Base-by-base conservation (phyloP, 2,797 vertebrate genomes). In the Acridotheres tristis region DNA sequence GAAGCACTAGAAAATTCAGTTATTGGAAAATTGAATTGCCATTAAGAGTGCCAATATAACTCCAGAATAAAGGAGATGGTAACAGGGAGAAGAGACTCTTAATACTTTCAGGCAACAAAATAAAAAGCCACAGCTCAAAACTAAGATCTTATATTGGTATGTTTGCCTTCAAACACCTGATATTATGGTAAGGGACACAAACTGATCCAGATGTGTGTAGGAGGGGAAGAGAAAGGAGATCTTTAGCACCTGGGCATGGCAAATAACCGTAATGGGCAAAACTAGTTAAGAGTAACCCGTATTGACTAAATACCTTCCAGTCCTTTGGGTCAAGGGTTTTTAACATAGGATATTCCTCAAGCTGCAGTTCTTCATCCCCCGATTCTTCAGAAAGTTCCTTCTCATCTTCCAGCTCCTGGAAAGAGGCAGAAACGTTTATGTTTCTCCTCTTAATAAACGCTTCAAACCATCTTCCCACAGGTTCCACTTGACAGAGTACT, bases 271-370 rank as follows among this genome's bases (percentile, higher is more conserved):
- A 16, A n/a, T 11, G 27, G 19, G 22, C 26, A 67, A 76, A 74
- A 57, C 4, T 0, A 59, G 25, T 27, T 20, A 65, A 51, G 7
- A 29, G 11, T 29, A 29, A 57, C 47, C 23, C 8, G 1, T 10
- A 48, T 1, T 22, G 34, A 51, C 38, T 5, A 14, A 43, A 53
- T 98, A 99, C 99, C 99, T 99, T 99, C 99, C 99, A 99, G 98
- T 99, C 99, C 98, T 99, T 99, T 85, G 99, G 99, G 93, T 99
- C 99, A 55, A 99, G 99, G 29, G 99, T 99, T 96, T 99, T 99
- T 88, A 99, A 98, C 98, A 99, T 98, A 16, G 98, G 97, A 96
- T 99, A 99, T 88, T 99, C 99, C 97, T 99, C 98, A 61, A 99
- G 97, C 97, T 99, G 99, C 43, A 99, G 94, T 95, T 99, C 99